phyloP scores from a whole-genome alignment of 2,888 invertebrate genomes.

The Calameuta pallipes region DNA sequence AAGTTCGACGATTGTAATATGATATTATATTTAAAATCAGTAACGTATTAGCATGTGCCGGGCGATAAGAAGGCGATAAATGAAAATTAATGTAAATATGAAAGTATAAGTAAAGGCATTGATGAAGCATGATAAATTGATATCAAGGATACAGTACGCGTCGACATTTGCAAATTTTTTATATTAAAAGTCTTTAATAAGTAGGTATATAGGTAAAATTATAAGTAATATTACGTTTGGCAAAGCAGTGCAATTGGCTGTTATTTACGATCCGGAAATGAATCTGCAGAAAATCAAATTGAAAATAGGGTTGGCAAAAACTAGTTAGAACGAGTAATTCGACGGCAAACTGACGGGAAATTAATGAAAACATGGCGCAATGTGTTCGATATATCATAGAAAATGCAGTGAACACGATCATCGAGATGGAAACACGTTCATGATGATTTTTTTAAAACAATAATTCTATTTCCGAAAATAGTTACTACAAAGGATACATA shows the following conservation, averaged over 20 bases:
- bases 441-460: background rate
- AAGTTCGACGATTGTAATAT: too few relatives aligned
- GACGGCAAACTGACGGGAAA: background rate
- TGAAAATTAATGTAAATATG: too few relatives aligned
- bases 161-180: background rate
- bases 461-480: background rate
- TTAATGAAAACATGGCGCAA: background rate
- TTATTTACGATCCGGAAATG: background rate
- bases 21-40: background rate
- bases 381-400: background rate
- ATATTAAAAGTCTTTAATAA: background rate
- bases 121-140: too few relatives aligned
- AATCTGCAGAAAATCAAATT: background rate
- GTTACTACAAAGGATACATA: background rate
- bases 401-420: background rate
- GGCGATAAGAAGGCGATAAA: too few relatives aligned
- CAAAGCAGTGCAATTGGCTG: background rate
- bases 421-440: background rate
- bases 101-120: too few relatives aligned
- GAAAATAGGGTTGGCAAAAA: background rate
- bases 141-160: too few relatives aligned
- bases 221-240: background rate
- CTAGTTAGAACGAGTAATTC: background rate
- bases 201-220: too few relatives aligned
- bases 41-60: too few relatives aligned